A percentile compares a stretch with the other conserved stretches of the same genome.
Evolutionary conservation across 2,113 vertebrate species (phyloP).

Genomic region (Callopanchax toddi): DNA sequence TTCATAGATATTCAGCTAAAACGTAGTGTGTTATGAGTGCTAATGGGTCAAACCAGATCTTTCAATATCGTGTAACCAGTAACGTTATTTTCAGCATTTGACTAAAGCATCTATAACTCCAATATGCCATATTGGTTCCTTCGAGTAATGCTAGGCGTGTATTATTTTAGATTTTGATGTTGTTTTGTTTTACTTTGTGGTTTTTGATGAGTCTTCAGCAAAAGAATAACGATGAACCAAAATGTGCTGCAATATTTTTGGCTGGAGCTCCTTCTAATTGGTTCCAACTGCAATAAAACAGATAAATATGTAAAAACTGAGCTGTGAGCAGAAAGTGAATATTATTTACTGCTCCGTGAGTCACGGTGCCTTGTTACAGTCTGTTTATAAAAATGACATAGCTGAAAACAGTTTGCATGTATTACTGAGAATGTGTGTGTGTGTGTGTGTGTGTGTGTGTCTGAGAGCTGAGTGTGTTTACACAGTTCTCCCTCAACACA

Average conservation of each 20-base stretch:
- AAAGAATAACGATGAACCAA: not conserved
- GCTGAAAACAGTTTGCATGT: conserved; percentile 7
- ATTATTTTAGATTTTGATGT: not conserved
- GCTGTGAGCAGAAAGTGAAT: not conserved
- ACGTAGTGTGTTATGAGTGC: not conserved
- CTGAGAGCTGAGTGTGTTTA: conserved; percentile 22
- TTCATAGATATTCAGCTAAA: too few species aligned
- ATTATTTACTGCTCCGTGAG: conserved; percentile 1
- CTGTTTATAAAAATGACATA: not conserved
- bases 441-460: conserved; percentile 9
- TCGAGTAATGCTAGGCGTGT: not conserved
- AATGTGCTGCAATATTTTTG: conserved; percentile 1
- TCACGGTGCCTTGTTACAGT: not conserved
- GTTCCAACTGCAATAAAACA: conserved; percentile 3
- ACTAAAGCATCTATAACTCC: too few species aligned
- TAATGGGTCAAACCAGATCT: too few species aligned
- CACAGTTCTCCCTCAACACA: conserved; percentile 50
- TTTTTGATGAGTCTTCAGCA: not conserved
- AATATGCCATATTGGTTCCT: too few species aligned
- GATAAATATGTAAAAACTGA: conserved; percentile 1
- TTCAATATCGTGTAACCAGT: too few species aligned
- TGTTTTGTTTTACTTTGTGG: not conserved
- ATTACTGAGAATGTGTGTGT: conserved; percentile 5
- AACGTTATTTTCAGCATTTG: too few species aligned
- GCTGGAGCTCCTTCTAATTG: not conserved